These are phyloP conservation scores for Eutrigla gurnardus DNA, from an alignment of 2,797 vertebrate genomes.

Conservation along the genomic window DNA sequence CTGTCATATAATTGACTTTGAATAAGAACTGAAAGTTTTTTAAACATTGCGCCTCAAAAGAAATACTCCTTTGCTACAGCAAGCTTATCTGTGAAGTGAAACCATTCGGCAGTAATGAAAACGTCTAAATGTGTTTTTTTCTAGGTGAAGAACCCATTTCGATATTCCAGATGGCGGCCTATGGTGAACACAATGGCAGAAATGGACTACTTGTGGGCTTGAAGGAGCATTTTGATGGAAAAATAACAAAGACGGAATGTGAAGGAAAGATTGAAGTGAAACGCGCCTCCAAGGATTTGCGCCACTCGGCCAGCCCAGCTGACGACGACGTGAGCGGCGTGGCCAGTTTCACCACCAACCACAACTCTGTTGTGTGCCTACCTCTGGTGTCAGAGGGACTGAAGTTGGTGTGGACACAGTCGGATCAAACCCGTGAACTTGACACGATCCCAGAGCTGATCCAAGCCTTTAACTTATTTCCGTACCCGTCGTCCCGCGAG, in stretches of 20 bases:
- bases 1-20: conserved; percentile 76
- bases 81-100: conserved; percentile 32
- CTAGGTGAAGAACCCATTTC: conserved; percentile 63
- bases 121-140: conserved; percentile 42
- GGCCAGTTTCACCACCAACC: conserved; percentile 86
- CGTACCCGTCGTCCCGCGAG: conserved; percentile 91
- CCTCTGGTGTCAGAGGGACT: conserved; percentile 92
- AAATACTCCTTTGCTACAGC: neutral
- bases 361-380: conserved; percentile 90
- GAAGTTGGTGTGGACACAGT: conserved; percentile 92
- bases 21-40: conserved; percentile 67
- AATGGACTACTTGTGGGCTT: conserved; percentile 59
- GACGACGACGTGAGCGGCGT: conserved; percentile 71
- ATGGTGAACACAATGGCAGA: conserved; percentile 68
- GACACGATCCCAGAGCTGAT: conserved; percentile 89
- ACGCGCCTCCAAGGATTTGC: conserved; percentile 66
- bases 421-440: conserved; percentile 90
- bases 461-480: conserved; percentile 92
- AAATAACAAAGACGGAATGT: conserved; percentile 60
- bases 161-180: conserved; percentile 79
- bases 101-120: neutral
- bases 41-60: conserved; percentile 23
- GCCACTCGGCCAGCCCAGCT: conserved; percentile 59
- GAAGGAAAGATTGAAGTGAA: conserved; percentile 67
- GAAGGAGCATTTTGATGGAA: conserved; percentile 68